Base-by-base conservation (phyloP, 2,888 invertebrate species). In the Eurois occulta region DNA sequence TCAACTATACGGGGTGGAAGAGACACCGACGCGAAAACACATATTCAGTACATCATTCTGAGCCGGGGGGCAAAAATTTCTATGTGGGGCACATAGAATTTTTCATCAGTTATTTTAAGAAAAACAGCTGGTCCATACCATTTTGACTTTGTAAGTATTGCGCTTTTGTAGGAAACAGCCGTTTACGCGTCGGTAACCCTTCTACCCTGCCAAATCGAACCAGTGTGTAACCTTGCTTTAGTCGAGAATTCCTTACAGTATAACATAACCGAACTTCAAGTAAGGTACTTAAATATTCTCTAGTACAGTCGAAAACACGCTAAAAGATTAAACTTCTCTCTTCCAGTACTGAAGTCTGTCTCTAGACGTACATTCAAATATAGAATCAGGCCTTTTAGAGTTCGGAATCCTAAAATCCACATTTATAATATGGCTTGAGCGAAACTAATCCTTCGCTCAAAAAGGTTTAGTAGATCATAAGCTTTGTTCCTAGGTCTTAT, bases 381-480 rank as follows among this genome's bases (percentile, higher is more conserved):
- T 75, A 80, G 38, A 70, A 77, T 80, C 85, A 78, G 58, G 13
- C 60, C 64, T 78, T 87, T 76, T 55, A 68, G 32, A 46, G 46
- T 52, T 62, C 24, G 2, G 58, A 69, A 85, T 69, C 71, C 86
- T 74, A 69, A 86, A 80, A 80, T 77, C 58, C 66, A 78, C 72
- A 72, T 85, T 72, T 60, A 71, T 68, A 71, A 41, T 65, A 55
- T 48, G 24, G 21, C 58, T 80, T 65, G 28, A 78, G 73, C 38
- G 62, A 74, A 77, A 70, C 75, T 80, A 77, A 86, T 80, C 72
- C 66, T 43, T 16, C 28, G 46, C 46, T 43, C 41, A 77, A 87
- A 87, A 78, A 70, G 72, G 77, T 80, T 83, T 78, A 52, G 67
- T 71, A 65, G 64, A 74, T 80, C 79, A 72, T 75, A 70, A 74